Percentiles rank a stretch among this genome's conserved stretches.
phyloP scores from a whole-genome alignment of 2,113 vertebrate genomes.

The Bubo scandiacus region DNA sequence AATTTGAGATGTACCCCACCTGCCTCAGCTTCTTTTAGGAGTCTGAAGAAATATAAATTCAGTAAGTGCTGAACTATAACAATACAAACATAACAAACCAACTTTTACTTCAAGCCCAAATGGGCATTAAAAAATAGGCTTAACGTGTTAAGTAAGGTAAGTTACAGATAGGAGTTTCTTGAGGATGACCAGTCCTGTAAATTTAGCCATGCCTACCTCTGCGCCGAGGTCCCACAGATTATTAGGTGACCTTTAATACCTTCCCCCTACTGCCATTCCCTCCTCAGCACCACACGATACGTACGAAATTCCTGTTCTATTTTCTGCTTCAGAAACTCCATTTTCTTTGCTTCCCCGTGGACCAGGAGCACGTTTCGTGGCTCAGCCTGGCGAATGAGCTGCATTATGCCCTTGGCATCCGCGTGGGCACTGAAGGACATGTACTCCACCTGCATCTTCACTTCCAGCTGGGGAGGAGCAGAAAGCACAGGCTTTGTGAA shows the following conservation, averaged over 20 bases:
- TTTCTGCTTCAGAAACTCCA: constrained; percentile 97
- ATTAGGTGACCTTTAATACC: fast-evolving
- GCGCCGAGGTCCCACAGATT: background rate
- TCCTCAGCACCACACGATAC: background rate
- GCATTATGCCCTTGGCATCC: constrained; percentile 98
- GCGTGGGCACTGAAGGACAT: constrained; percentile 98
- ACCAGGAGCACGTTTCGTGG: constrained; percentile 90
- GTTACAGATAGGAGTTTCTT: fast-evolving
- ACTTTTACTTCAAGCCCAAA: background rate
- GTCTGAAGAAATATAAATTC: background rate
- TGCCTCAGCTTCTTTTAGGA: background rate
- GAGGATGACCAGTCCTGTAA: too few relatives aligned
- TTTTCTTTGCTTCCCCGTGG: constrained; percentile 94
- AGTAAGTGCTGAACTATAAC: background rate
- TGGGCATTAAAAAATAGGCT: background rate
- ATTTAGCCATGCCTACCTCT: too few relatives aligned
- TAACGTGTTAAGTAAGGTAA: fast-evolving
- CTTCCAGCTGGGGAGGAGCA: constrained; percentile 81
- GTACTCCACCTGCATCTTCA: constrained; percentile 99
- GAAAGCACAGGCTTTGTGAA: background rate
- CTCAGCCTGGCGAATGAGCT: constrained; percentile 96
- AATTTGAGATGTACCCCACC: background rate
- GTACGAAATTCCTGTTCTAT: constrained; percentile 95
- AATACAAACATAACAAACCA: background rate
- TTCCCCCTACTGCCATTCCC: fast-evolving